Conservation (phyloP, 2,113 vertebrate species). For the Onychostoma macrolepis region DNA sequence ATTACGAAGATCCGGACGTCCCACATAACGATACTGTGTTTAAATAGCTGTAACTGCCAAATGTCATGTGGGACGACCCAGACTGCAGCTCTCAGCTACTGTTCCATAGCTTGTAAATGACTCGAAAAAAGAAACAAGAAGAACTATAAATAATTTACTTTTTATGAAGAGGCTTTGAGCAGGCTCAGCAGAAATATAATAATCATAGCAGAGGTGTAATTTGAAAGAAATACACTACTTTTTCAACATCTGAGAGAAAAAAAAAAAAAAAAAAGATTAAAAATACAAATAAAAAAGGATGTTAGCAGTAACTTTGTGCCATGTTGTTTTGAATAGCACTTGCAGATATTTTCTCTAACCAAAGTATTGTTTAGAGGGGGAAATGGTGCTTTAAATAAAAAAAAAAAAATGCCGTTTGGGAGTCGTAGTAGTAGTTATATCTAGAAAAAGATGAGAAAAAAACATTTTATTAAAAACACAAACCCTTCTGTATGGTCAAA, state of each 20-base stretch:
- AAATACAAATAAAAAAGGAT: conserved; percentile 67
- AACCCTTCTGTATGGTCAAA: conserved; percentile 79
- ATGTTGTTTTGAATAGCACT: conserved; percentile 86
- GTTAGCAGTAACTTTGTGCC: conserved; percentile 87
- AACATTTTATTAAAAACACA: conserved; percentile 77
- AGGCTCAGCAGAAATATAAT: conserved; percentile 91
- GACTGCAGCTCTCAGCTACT: conserved; percentile 78
- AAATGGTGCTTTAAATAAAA: conserved; percentile 80
- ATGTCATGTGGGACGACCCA: conserved; percentile 72
- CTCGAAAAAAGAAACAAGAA: conserved; percentile 63
- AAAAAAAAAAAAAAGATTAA: not conserved
- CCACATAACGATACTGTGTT: conserved; percentile 73
- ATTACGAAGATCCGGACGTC: conserved; percentile 39
- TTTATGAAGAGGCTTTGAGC: conserved; percentile 88
- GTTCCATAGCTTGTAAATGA: conserved; percentile 82
- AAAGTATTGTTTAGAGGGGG: conserved; percentile 83
- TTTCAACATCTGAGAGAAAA: conserved; percentile 77
- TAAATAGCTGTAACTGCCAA: conserved; percentile 83
- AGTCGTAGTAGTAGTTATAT: conserved; percentile 66
- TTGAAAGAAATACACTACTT: conserved; percentile 83
- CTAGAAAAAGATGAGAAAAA: conserved; percentile 66
- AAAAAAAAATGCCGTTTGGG: conserved; percentile 60
- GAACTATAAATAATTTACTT: conserved; percentile 72
- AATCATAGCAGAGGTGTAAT: conserved; percentile 82
- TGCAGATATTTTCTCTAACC: conserved; percentile 91